Evolutionary conservation across 2,888 invertebrate genomes (phyloP).

Genomic region (Odontocolon sp.): DNA sequence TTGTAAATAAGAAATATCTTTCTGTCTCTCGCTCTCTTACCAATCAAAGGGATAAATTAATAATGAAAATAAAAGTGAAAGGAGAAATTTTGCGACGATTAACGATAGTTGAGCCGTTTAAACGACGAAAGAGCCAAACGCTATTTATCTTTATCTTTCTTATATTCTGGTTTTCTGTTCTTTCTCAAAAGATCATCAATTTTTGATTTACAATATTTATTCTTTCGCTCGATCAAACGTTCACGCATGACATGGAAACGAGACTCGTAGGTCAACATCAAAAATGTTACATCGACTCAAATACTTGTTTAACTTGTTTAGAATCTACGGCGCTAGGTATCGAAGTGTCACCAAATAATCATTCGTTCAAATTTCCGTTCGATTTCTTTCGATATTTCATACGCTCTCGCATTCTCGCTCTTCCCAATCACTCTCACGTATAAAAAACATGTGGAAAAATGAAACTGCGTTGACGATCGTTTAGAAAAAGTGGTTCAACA

Average conservation of each 20-base stretch:
- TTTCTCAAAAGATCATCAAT: slow-evolving; percentile 55
- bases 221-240: slow-evolving; percentile 44
- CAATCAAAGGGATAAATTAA: slow-evolving; percentile 40
- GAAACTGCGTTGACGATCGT: slow-evolving; percentile 58
- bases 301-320: slow-evolving; percentile 30
- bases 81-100: slow-evolving; percentile 38
- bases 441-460: slow-evolving; percentile 68
- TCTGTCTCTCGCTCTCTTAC: slow-evolving; percentile 44
- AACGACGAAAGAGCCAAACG: slow-evolving; percentile 23
- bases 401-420: slow-evolving; percentile 11
- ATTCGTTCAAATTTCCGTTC: slow-evolving; percentile 3
- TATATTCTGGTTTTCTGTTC: slow-evolving; percentile 7
- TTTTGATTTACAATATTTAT: slow-evolving; percentile 47
- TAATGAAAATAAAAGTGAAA: slow-evolving; percentile 25
- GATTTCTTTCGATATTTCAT: slow-evolving; percentile 9
- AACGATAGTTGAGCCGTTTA: slow-evolving; percentile 52
- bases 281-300: slow-evolving; percentile 50
- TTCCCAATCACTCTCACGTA: slow-evolving; percentile 53
- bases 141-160: slow-evolving; percentile 1
- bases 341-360: slow-evolving; percentile 22
- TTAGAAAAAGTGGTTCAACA: slow-evolving; percentile 62
- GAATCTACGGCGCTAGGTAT: slow-evolving; percentile 20
- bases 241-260: slow-evolving; percentile 35
- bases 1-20: slow-evolving; percentile 63
- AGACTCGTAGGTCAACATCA: slow-evolving; percentile 52